A percentile compares a stretch with the other conserved stretches of the same genome.
phyloP scores from a whole-genome alignment of 2,888 invertebrate genomes.

The Linhomoeus sp. region DNA sequence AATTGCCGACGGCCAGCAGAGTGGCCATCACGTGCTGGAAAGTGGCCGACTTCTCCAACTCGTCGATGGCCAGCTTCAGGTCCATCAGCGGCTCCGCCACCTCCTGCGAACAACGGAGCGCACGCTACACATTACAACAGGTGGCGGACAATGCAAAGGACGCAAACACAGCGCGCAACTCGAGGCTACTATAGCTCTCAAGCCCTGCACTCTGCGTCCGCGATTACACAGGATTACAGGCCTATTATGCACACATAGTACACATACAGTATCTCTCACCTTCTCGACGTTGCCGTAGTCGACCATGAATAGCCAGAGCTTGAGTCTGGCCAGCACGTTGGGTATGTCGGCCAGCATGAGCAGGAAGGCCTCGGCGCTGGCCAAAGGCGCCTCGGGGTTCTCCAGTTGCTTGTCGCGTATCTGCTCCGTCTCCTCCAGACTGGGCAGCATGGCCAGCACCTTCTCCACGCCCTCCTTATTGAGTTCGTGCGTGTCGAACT shows the following conservation, averaged over 20 bases:
- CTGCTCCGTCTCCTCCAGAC: constrained; percentile 51
- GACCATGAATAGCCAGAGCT: constrained; percentile 92
- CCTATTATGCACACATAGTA: too few species aligned
- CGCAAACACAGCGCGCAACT: not conserved
- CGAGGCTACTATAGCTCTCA: not conserved
- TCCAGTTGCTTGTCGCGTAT: constrained; percentile 85
- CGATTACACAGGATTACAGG: too few species aligned
- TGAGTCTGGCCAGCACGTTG: constrained; percentile 63
- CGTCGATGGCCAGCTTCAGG: constrained; percentile 82
- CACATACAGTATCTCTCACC: too few species aligned
- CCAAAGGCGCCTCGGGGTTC: constrained; percentile 68
- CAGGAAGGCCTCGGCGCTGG: constrained; percentile 95
- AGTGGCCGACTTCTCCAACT: constrained; percentile 69
- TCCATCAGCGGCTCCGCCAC: constrained; percentile 97
- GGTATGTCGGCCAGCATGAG: constrained; percentile 82
- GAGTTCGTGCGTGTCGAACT: constrained; percentile 96
- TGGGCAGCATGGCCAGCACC: constrained; percentile 76
- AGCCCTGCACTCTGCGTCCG: too few species aligned
- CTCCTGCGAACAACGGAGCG: too few species aligned
- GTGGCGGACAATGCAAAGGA: not conserved
- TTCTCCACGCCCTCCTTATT: constrained; percentile 65
- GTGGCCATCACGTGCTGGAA: constrained; percentile 84
- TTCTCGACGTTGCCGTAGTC: constrained; percentile 90
- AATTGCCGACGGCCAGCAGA: constrained; percentile 79
- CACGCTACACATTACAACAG: too few species aligned